Conservation (phyloP, 2,113 vertebrate genomes). For the Notarius lentiginosus region DNA sequence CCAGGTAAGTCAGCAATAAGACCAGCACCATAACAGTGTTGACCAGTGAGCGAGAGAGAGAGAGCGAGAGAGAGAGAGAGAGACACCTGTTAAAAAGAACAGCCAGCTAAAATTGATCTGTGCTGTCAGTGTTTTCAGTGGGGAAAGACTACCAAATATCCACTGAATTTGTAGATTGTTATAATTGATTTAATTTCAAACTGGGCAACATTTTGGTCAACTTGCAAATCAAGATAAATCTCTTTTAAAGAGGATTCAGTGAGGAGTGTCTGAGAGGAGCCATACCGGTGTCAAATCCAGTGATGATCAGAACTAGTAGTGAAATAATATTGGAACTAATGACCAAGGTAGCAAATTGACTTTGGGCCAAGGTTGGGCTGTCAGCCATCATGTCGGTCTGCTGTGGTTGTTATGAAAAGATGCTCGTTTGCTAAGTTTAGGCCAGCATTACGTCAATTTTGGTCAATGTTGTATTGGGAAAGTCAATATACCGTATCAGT, state of each 20-base stretch:
- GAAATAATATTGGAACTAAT: background rate
- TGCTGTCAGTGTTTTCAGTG: background rate
- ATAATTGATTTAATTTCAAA: background rate
- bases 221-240: background rate
- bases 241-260: background rate
- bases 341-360: background rate
- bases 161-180: background rate
- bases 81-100: background rate
- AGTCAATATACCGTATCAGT: background rate
- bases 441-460: background rate
- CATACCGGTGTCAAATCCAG: background rate
- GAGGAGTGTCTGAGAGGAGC: background rate
- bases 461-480: background rate
- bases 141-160: background rate
- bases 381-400: background rate
- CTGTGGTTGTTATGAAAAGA: background rate
- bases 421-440: background rate
- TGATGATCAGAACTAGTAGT: background rate
- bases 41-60: background rate
- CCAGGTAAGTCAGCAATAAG: background rate
- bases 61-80: no score
- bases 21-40: background rate
- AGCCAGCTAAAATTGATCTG: background rate
- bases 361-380: background rate
- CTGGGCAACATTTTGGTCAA: background rate